Conservation (phyloP, 2,888 invertebrate species). For the Scaptomyza parva region DNA sequence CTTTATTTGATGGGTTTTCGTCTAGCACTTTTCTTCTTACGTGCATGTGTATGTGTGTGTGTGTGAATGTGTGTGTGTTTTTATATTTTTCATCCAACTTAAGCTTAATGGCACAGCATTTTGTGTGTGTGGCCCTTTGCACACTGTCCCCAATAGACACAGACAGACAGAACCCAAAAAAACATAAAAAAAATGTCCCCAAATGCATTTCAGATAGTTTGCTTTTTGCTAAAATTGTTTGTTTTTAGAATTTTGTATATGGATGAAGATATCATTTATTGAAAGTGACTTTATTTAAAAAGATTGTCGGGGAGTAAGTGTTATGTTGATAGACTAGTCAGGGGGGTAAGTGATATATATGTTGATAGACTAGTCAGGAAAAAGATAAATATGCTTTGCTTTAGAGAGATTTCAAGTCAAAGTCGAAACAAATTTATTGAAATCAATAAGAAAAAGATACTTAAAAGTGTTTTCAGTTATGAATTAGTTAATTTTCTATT, state of each 20-base stretch:
- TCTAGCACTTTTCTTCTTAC: slow-evolving; percentile 42
- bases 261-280: neutral
- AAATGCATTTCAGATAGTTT: neutral
- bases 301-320: neutral
- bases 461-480: too few relatives aligned
- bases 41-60: neutral
- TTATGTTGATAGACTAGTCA: neutral
- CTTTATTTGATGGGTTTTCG: slow-evolving; percentile 68
- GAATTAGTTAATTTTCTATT: too few relatives aligned
- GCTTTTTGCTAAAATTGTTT: neutral
- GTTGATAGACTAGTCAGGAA: too few relatives aligned
- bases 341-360: too few relatives aligned
- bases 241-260: neutral
- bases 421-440: too few relatives aligned
- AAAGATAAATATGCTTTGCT: too few relatives aligned
- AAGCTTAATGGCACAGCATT: slow-evolving; percentile 70
- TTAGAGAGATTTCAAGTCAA: too few relatives aligned
- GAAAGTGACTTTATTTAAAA: neutral
- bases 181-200: neutral
- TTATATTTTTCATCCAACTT: slow-evolving; percentile 54
- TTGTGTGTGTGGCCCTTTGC: slow-evolving; percentile 47
- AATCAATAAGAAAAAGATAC: too few relatives aligned
- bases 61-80: slow-evolving; percentile 2
- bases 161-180: neutral
- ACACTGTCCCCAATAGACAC: slow-evolving; percentile 54